phyloP scores from a whole-genome alignment of 2,113 vertebrate species.

The Erpornis zantholeuca region DNA sequence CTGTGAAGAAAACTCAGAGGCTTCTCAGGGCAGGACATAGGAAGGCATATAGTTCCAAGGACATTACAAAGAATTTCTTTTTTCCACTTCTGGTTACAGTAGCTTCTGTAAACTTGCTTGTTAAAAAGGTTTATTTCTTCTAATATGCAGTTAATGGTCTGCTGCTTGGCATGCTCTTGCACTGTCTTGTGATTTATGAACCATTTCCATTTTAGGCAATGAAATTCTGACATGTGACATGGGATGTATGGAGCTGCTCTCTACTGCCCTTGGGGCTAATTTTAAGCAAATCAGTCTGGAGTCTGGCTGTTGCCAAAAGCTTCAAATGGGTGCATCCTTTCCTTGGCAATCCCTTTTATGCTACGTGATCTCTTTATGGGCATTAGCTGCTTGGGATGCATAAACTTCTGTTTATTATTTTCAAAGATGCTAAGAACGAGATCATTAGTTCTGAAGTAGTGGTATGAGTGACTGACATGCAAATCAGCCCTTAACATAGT shows the following conservation, averaged over 20 bases:
- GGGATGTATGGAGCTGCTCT: not conserved
- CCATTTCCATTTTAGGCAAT: not conserved
- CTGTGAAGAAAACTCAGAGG: not conserved
- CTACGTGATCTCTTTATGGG: not conserved
- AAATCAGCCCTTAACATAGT: not conserved
- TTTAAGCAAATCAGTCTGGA: not conserved
- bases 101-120: not conserved
- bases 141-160: not conserved
- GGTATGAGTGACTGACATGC: not conserved
- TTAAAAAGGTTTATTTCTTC: constrained; percentile 15
- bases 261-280: not conserved
- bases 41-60: not conserved
- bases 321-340: not conserved
- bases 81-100: not conserved
- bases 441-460: constrained; percentile 10
- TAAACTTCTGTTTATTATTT: not conserved
- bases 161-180: not conserved
- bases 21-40: not conserved
- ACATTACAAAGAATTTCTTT: not conserved
- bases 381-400: not conserved
- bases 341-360: not conserved
- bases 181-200: not conserved
- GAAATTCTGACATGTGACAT: not conserved
- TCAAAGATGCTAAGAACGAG: not conserved
- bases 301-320: not conserved